Percentiles rank a stretch among this genome's conserved stretches.
These are phyloP conservation scores for Octopus sinensis DNA, from an alignment of 1,140 invertebrate genomes.

Conservation along the genomic window DNA sequence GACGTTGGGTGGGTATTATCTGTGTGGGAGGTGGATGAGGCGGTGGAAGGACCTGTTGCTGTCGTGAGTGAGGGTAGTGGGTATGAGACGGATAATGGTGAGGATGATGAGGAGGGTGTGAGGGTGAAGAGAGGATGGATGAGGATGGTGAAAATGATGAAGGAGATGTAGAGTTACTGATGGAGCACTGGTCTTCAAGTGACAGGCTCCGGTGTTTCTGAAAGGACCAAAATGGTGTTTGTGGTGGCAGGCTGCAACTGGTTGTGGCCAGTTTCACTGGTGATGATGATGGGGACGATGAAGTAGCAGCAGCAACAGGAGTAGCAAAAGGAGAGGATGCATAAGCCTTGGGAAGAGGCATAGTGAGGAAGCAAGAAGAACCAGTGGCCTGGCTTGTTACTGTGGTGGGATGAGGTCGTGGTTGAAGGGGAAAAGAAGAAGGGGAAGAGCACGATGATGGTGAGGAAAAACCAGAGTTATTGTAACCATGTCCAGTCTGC, in stretches of 20 bases:
- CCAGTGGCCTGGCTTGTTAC: neutral
- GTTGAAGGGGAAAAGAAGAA: constrained; percentile 7
- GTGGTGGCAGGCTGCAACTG: neutral
- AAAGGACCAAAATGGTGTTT: neutral
- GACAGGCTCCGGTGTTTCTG: constrained; percentile 50
- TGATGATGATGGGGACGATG: neutral
- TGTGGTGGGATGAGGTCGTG: neutral
- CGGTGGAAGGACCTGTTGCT: neutral
- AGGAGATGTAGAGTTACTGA: constrained; percentile 19
- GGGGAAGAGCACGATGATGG: neutral
- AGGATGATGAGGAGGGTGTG: neutral
- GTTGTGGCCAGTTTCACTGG: neutral
- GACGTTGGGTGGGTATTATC: neutral
- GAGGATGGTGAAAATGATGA: constrained; percentile 9
- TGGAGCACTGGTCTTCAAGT: constrained; percentile 48
- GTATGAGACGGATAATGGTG: neutral
- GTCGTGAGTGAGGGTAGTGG: neutral
- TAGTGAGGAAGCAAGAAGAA: neutral
- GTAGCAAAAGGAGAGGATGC: neutral
- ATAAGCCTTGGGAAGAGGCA: neutral
- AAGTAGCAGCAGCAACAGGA: neutral
- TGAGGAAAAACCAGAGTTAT: neutral
- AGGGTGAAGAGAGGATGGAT: neutral
- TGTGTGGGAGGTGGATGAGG: neutral
- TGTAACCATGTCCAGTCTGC: neutral